Evolutionary conservation across 2,888 invertebrate genomes (phyloP), one percentile per base, ranked within the genome.

Genomic region (Camponotus fellah): DNA sequence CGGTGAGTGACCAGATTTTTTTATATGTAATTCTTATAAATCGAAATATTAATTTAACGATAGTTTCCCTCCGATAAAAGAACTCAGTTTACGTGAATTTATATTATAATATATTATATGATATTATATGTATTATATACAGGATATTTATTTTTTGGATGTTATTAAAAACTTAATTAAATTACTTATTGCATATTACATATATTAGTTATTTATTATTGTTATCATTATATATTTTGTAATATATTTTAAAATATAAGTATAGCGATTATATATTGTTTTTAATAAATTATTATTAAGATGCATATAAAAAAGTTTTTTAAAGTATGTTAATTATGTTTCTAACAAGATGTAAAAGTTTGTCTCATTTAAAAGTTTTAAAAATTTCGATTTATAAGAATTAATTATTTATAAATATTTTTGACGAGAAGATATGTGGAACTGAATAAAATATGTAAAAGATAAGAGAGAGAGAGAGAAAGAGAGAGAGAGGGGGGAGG

Each of bases 371-470:
- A 14, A 49, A 46, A 46, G 5, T 9, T 32, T n/a, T 34, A 53
- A 10, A 34, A 10, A 14, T 69, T 68, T 68, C 32, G 10, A 68
- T 49, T 49, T 49, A 26, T 26, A 32, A 69, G 32, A n/a, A 17
- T 69, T 49, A n/a, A 68, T 17, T 68, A 1, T 68, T 46, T 26
- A 53, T 37, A 34, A 62, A 34, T 17, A 34, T 62, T 62, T 62
- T 5, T 34, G 17, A 34, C 17, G 17, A 62, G 6, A 4, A 43
- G 10, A 66, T 26, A 5, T 2, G 9, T 46, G n/a, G 26, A 26
- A 26, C 26, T 49, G 49, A 34, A 34, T 53, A 14, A 37, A 34
- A 53, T 34, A 37, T 53, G 14, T 9, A 53, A 2, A 37, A 34
- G 1, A 53, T 14, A n/a, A 53, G 5, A 34, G 34, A 53, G 14